These are phyloP conservation scores for Dryobota labecula DNA, from an alignment of 2,888 invertebrate genomes.

Conservation along the genomic window DNA sequence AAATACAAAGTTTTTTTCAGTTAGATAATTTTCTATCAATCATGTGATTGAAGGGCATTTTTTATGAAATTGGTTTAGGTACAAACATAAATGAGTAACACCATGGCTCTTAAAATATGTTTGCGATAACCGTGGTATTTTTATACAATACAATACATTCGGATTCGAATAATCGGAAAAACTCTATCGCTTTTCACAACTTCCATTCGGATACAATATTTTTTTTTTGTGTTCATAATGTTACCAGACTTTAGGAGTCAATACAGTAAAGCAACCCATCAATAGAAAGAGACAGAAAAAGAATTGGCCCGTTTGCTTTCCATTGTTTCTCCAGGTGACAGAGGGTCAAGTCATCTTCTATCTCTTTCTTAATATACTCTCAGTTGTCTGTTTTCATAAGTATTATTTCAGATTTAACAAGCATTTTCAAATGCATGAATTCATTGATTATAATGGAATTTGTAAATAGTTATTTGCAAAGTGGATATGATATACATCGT, in stretches of 20 bases:
- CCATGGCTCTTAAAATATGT: constrained; percentile 16
- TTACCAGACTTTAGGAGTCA: not conserved
- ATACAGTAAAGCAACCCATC: not conserved
- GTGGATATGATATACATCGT: constrained; percentile 12
- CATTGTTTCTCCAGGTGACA: not conserved
- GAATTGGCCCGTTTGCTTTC: not conserved
- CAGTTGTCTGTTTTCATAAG: not conserved
- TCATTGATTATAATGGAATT: constrained; percentile 21
- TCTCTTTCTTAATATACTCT: not conserved
- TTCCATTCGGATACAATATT: not conserved
- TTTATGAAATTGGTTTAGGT: not conserved
- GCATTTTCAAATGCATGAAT: constrained; percentile 10
- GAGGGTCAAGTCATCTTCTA: not conserved
- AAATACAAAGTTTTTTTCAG: constrained; percentile 56
- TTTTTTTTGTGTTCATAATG: not conserved
- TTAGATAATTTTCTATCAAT: constrained; percentile 46
- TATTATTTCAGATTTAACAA: not conserved
- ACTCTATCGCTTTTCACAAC: not conserved
- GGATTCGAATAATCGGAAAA: not conserved
- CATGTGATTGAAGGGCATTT: constrained; percentile 61
- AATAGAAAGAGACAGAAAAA: constrained; percentile 16
- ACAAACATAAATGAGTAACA: not conserved
- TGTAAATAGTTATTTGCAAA: constrained; percentile 12
- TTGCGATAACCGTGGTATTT: constrained; percentile 7
- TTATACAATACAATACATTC: not conserved